Percentiles rank a stretch among this genome's conserved stretches.
phyloP scores from a whole-genome alignment of 2,888 invertebrate species.

The Antitype chi region DNA sequence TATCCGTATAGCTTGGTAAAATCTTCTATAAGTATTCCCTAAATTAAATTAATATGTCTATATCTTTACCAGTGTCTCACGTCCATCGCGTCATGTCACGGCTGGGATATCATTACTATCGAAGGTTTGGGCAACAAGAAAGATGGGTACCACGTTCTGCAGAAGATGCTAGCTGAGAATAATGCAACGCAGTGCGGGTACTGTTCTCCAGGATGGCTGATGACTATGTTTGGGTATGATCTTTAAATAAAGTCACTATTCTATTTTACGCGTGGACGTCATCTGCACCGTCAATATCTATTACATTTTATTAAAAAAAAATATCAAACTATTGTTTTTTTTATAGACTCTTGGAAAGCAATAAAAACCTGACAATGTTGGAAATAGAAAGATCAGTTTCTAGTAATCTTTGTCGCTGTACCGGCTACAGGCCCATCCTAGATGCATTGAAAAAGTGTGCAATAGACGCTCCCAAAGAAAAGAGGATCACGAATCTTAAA shows the following conservation, averaged over 20 bases:
- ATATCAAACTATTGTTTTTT: background rate
- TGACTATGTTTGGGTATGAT: conserved; percentile 79
- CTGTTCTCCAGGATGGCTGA: conserved; percentile 88
- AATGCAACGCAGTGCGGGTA: conserved; percentile 93
- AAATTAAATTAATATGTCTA: no score
- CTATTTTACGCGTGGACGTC: background rate
- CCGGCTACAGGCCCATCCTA: conserved; percentile 92
- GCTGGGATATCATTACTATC: conserved; percentile 93
- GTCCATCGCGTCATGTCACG: conserved; percentile 87
- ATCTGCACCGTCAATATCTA: background rate
- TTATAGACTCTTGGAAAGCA: conserved; percentile 65
- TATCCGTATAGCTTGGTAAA: no score
- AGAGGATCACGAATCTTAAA: conserved; percentile 53
- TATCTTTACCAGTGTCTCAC: conserved; percentile 84
- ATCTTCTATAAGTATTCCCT: no score
- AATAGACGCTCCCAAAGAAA: conserved; percentile 79
- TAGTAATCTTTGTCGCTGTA: conserved; percentile 94
- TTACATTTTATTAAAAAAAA: no score
- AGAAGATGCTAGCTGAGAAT: conserved; percentile 89
- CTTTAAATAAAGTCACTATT: background rate
- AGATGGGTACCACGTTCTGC: conserved; percentile 92
- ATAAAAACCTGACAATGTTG: conserved; percentile 88
- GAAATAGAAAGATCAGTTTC: conserved; percentile 93
- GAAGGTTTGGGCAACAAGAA: conserved; percentile 92
- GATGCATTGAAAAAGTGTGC: conserved; percentile 92